Base-by-base conservation (phyloP, 2,888 invertebrate genomes). In the Linnaemya vulpina region DNA sequence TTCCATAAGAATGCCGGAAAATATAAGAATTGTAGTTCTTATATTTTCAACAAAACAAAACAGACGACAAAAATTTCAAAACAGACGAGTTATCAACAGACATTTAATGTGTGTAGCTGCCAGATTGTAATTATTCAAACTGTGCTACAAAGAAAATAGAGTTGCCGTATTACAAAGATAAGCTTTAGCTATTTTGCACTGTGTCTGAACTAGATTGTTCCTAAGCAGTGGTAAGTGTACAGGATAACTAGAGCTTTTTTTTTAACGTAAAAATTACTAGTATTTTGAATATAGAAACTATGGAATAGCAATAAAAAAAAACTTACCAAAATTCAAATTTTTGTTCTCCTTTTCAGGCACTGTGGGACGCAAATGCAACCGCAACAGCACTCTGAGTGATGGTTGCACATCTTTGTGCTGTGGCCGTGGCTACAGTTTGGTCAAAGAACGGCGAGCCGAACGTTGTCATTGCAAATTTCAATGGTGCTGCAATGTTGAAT, bases 401-500 rank as follows among this genome's bases (percentile, higher is more conserved):
- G 96, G 97, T 70, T 98, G 98, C 92, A 95, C 96, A 87, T 94
- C 96, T 2, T 94, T 98, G 79, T 98, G 98, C 93, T 98, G 98
- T 92, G 98, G 98, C 0, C 93, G 98, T 88, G 97, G 98, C 0
- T 96, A 97, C 93, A 96, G 96, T 89, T 95, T 96, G 86, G 94
- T 97, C 83, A 94, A 96, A 87, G 96, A 96, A 90, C 94, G 95
- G 68, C 95, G 95, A 87, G 94, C 95, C 74, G 96, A 97, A 90
- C 94, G 96, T 38, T 98, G 98, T 91, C 95, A 96, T 91, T 98
- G 98, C 93, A 96, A 96, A 88, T 98, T 98, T 93, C 95, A 96
- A 89, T 98, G 98, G 98, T 98, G 98, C 93, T 98, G 98, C 93
- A 93, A 95, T 86, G 98, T 98, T 25, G 95, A 96, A 91, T 98